These are phyloP conservation scores for Sorex fumeus DNA, from an alignment of 2,113 vertebrate genomes.

Conservation along the genomic window DNA sequence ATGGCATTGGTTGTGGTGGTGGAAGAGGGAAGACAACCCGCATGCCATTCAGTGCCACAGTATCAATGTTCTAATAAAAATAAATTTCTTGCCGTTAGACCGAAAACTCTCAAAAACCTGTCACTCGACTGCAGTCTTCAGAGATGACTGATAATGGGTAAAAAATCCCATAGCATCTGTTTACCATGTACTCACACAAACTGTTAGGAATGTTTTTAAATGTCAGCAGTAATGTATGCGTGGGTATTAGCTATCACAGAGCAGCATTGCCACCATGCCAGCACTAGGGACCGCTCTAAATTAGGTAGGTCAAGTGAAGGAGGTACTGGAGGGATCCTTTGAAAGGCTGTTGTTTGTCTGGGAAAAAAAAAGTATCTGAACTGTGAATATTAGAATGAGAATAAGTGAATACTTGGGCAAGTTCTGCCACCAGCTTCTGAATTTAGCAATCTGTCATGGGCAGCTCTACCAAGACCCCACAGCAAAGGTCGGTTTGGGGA, in stretches of 20 bases:
- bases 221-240: slow-evolving; percentile 88
- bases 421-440: slow-evolving; percentile 72
- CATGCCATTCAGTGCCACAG: slow-evolving; percentile 87
- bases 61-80: slow-evolving; percentile 92
- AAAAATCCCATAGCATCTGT: slow-evolving; percentile 90
- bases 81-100: slow-evolving; percentile 89
- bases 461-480: slow-evolving; percentile 66
- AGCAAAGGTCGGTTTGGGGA: slow-evolving; percentile 71
- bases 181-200: slow-evolving; percentile 87
- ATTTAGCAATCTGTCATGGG: slow-evolving; percentile 65
- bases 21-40: slow-evolving; percentile 74
- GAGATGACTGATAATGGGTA: slow-evolving; percentile 91
- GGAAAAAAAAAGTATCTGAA: slow-evolving; percentile 62
- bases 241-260: slow-evolving; percentile 83
- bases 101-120: slow-evolving; percentile 89
- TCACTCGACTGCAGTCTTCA: slow-evolving; percentile 90
- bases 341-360: slow-evolving; percentile 79
- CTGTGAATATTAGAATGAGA: slow-evolving; percentile 27
- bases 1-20: slow-evolving; percentile 72
- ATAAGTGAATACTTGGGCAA: slow-evolving; percentile 58
- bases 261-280: slow-evolving; percentile 65
- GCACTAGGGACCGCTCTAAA: slow-evolving; percentile 80
- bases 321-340: slow-evolving; percentile 47
- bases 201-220: slow-evolving; percentile 88
- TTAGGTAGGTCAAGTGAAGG: slow-evolving; percentile 83